Evolutionary conservation across 2,888 invertebrate genomes (phyloP), one percentile per base, ranked within the genome.

Genomic region (Andrena bucephala): DNA sequence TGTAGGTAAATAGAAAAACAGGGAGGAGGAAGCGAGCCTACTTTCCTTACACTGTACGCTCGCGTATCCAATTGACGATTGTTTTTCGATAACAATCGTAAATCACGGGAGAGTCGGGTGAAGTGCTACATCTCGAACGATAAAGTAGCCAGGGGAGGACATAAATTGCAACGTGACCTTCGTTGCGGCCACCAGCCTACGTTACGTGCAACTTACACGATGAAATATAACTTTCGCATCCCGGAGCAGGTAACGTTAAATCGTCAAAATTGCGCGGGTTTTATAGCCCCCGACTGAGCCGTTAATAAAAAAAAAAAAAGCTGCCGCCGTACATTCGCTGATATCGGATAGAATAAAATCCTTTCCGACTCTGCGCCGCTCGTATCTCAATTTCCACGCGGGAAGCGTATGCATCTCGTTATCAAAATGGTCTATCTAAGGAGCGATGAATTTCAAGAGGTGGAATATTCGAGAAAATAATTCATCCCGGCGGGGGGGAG

Each of bases 111-210:
- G 42, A 10, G 36, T 20, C 36, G 50, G 57, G 57, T 36, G 77
- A 27, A 20, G 24, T 63, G 60, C 48, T 68, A 50, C 72, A 60
- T 76, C 69, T 54, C 69, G 48, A 36, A 31, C 76, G 76, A 76
- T 83, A 83, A 81, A 81, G 36, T 52, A 54, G 33, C 75, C 54
- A 20, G 29, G 24, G 59, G 65, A 16, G 60, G 54, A 62, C 60
- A 77, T 83, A 81, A 83, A 83, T 83, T 83, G 77, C 77, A 73
- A 74, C 77, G 70, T 62, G 81, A 72, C 81, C 83, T 77, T 83
- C 69, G 69, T 27, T 24, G 54, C 62, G 54, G 50, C 70, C 65
- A 16, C 79, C 31, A 36, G 57, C 66, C 57, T 1, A 16, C 70
- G 20, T 31, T 31, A 50, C 66, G 66, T 68, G 52, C 68, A 72